Conservation (phyloP, 2,888 invertebrate genomes). For the Oxytorus armatus region DNA sequence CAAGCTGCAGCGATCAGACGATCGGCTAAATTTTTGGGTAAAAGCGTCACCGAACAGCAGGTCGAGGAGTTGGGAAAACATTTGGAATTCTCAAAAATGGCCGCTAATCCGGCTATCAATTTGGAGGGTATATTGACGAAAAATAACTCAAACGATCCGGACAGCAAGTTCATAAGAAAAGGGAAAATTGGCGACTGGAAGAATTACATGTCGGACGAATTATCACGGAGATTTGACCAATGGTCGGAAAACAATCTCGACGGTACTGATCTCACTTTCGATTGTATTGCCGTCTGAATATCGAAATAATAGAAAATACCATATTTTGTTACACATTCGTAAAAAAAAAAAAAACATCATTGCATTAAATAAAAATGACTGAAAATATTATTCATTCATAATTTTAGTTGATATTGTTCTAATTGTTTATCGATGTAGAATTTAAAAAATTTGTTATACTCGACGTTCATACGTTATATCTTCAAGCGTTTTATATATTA, state of each 20-base stretch:
- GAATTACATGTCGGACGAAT: conserved; percentile 90
- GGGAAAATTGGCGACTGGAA: conserved; percentile 93
- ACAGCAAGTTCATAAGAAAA: conserved; percentile 89
- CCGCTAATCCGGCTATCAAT: conserved; percentile 92
- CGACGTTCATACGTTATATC: too few relatives aligned
- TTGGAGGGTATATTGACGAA: conserved; percentile 88
- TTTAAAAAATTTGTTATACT: too few relatives aligned
- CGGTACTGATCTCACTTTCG: conserved; percentile 88
- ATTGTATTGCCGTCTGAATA: conserved; percentile 73
- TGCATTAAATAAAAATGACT: too few relatives aligned
- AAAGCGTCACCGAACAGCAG: conserved; percentile 88
- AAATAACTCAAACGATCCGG: conserved; percentile 85
- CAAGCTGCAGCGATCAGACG: conserved; percentile 88
- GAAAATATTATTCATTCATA: too few relatives aligned
- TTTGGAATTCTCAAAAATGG: conserved; percentile 93
- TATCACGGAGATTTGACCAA: conserved; percentile 89
- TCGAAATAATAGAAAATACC: not conserved
- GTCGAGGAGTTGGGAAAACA: conserved; percentile 89
- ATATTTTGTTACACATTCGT: too few relatives aligned
- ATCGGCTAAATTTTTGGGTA: conserved; percentile 90
- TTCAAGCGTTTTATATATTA: too few relatives aligned
- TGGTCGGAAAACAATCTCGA: conserved; percentile 88
- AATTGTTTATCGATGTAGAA: too few relatives aligned
- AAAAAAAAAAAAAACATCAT: too few relatives aligned
- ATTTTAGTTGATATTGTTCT: too few relatives aligned